phyloP scores from a whole-genome alignment of 2,888 invertebrate genomes.

The Limnephilus rhombicus region DNA sequence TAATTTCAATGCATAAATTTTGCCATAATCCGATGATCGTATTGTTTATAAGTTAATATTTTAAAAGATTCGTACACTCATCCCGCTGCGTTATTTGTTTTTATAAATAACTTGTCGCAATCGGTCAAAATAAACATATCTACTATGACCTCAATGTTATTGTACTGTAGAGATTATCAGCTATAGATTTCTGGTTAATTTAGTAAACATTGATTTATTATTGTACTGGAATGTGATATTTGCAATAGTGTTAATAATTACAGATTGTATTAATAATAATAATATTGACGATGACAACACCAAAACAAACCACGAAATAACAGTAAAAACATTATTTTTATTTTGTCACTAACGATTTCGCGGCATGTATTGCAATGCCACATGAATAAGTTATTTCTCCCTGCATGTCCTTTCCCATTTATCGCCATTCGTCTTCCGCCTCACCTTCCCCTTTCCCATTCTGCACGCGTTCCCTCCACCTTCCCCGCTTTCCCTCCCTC shows the following conservation, averaged over 20 bases:
- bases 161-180: background rate
- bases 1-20: too few relatives aligned
- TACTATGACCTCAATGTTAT: background rate
- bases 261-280: background rate
- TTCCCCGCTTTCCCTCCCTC: too few relatives aligned
- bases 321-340: too few relatives aligned
- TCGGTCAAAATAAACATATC: background rate
- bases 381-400: too few relatives aligned
- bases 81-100: background rate
- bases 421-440: too few relatives aligned
- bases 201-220: background rate
- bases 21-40: background rate
- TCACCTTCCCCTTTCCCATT: too few relatives aligned
- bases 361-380: too few relatives aligned
- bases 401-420: too few relatives aligned
- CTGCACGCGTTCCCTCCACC: too few relatives aligned
- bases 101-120: background rate
- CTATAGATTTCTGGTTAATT: background rate
- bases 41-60: background rate
- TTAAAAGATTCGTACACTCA: background rate
- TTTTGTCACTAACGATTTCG: too few relatives aligned
- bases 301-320: too few relatives aligned
- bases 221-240: background rate
- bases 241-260: background rate
- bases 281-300: too few relatives aligned